Base-by-base conservation (phyloP, 2,113 vertebrate species). In the Tor tambroides region DNA sequence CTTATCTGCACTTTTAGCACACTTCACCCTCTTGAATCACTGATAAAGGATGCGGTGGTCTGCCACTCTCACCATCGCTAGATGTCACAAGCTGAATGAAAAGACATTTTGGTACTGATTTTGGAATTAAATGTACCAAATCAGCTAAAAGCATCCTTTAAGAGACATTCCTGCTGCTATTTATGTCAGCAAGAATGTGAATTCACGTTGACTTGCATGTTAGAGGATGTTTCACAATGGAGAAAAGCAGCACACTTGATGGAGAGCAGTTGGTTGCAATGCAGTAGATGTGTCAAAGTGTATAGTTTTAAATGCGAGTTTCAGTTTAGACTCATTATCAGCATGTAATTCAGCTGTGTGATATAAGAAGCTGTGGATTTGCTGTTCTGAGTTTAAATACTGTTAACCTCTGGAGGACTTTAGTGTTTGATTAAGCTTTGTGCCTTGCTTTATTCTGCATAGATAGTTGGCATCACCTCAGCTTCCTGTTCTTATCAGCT, bases 21-120 rank as follows among this genome's bases (percentile, higher is more conserved):
- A 35, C 46, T 71, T 83, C 21, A 72, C 46, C 43, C 81, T 72
- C 63, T 71, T 72, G 81, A 72, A 83, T 83, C 30, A 54, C 65
- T 72, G 81, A 54, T 83, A 49, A 80, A 49, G 80, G 9, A 9
- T 3, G 23, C 63, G 23, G 46, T 54, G 80, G 26, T 30, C 46
- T 51, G 43, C 81, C 81, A n/a, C 81, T 83, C 67, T 83, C 30
- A 51, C 63, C 43, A 51, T 61, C 78, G 7, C 12, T 76, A 56
- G 30, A 38, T 72, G 65, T 8, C 65, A 71, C 9, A 35, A 72
- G 81, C 26, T 56, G 3, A 83, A 72, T 72, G 65, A 51, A 83
- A 83, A 83, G 2, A 69, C 63, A 83, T 83, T 69, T 38, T 72
- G 26, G 43, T 15, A 12, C 28, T 56, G 81, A 72, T 6, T 81